Evolutionary conservation across 2,888 invertebrate genomes (phyloP), one percentile per base, ranked within the genome.

Genomic region (Diaperis boleti): DNA sequence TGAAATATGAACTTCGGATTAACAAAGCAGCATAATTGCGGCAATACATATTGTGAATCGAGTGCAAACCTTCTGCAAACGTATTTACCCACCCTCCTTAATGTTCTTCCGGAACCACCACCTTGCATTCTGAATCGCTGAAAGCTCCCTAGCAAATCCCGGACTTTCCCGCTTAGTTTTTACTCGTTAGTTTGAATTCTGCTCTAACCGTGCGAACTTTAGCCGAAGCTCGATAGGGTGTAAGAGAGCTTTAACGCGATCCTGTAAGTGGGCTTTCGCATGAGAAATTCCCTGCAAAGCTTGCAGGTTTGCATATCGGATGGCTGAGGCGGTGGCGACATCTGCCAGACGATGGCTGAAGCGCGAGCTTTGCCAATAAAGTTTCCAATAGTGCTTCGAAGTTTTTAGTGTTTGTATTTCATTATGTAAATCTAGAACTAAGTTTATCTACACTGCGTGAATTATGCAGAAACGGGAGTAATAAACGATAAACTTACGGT

Each of bases 251-350:
- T 47, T 29, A 2, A 5, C 26, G 14, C 31, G 14, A 33, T 55
- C 44, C 45, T 56, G 56, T 26, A 56, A 33, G 20, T 35, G 20
- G 35, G 37, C 44, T 45, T 56, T 55, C 8, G 20, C 11, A 14
- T 15, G 10, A 17, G 14, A 35, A 45, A 56, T 8, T 56, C 35
- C 52, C 56, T 56, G 44, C 45, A 56, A 56, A 45, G 44, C 45
- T 45, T 11, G 8, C 7, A 18, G 44, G 55, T 55, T 55, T 22
- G 55, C 39, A 33, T 10, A 18, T 56, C 18, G 44, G 56, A 56
- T 56, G 17, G 20, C 5, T 42, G 44, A 45, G 44, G 7, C 6
- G 7, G 42, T 10, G 11, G 56, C 62, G 62, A 62, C 62, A 55
- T 62, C 62, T 62, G 39, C 26, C 31, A 14, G 18, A 8, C 29